Conservation (phyloP, 2,797 vertebrate species). For the Denticeps clupeoides region DNA sequence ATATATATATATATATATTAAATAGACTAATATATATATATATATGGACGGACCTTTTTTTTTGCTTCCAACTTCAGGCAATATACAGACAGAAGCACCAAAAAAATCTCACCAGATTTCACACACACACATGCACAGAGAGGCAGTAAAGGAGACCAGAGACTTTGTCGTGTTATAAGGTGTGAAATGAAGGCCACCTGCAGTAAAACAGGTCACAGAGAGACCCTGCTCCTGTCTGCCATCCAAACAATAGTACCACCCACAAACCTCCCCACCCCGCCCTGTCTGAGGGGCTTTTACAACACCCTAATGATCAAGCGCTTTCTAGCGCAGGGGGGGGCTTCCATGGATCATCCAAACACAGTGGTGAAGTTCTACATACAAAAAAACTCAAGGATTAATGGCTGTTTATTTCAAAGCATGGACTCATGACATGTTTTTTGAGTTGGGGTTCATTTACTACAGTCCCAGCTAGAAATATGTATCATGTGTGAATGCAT, state of each 20-base stretch:
- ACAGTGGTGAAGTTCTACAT: neutral
- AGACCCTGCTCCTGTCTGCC: slow-evolving; percentile 28
- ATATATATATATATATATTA: too few species aligned
- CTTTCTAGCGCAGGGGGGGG: neutral
- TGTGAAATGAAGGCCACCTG: slow-evolving; percentile 30
- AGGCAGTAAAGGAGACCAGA: slow-evolving; percentile 20
- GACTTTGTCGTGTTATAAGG: slow-evolving; percentile 18
- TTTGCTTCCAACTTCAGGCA: too few species aligned
- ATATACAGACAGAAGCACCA: neutral
- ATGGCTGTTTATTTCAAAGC: neutral
- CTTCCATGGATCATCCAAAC: neutral
- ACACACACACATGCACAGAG: slow-evolving; percentile 6
- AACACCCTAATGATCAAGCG: neutral
- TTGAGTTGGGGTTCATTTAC: neutral
- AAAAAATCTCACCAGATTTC: slow-evolving; percentile 8
- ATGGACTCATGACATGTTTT: neutral
- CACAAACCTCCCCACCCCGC: slow-evolving; percentile 7
- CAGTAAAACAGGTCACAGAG: slow-evolving; percentile 43
- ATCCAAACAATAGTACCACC: slow-evolving; percentile 34
- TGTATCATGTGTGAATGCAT: too few species aligned
- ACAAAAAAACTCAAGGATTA: neutral
- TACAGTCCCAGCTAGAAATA: too few species aligned
- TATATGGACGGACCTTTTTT: too few species aligned
- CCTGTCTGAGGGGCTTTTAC: too few species aligned
- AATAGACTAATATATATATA: too few species aligned